Conservation (phyloP, 2,113 vertebrate species). For the Hystrix brachyura region DNA sequence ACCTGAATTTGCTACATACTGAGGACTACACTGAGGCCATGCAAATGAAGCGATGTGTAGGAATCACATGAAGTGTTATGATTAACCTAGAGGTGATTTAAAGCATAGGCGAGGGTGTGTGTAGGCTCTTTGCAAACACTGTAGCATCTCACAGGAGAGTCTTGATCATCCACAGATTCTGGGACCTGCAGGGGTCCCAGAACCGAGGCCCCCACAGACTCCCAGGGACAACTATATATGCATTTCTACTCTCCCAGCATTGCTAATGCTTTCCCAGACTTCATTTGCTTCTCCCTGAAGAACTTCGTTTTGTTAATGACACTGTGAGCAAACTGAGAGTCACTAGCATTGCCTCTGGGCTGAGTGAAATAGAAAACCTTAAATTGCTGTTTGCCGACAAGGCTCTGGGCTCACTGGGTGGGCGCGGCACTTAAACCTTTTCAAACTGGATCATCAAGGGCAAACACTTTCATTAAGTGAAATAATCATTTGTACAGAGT, state of each 20-base stretch:
- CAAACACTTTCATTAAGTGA: conserved; percentile 60
- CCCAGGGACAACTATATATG: not conserved
- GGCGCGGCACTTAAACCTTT: not conserved
- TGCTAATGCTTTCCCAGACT: conserved; percentile 53
- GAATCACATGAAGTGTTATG: not conserved
- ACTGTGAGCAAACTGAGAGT: conserved; percentile 31
- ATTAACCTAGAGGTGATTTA: not conserved
- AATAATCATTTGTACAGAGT: conserved; percentile 58
- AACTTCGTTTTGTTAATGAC: conserved; percentile 67
- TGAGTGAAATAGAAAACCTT: conserved; percentile 64
- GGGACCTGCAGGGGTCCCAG: not conserved
- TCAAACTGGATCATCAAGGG: conserved; percentile 24
- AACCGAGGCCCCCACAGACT: too few relatives aligned
- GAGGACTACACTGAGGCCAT: not conserved
- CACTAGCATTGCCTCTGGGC: conserved; percentile 38
- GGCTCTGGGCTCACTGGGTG: conserved; percentile 1
- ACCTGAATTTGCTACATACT: not conserved
- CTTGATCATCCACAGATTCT: not conserved
- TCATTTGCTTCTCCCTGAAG: conserved; percentile 66
- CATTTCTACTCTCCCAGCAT: not conserved
- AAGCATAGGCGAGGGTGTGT: not conserved
- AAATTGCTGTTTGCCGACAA: conserved; percentile 43
- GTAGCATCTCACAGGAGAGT: not conserved
- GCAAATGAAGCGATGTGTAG: not conserved
- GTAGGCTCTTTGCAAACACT: not conserved